Evolutionary conservation across 2,113 vertebrate genomes (phyloP).

Genomic region (Grammomys dolichurus): DNA sequence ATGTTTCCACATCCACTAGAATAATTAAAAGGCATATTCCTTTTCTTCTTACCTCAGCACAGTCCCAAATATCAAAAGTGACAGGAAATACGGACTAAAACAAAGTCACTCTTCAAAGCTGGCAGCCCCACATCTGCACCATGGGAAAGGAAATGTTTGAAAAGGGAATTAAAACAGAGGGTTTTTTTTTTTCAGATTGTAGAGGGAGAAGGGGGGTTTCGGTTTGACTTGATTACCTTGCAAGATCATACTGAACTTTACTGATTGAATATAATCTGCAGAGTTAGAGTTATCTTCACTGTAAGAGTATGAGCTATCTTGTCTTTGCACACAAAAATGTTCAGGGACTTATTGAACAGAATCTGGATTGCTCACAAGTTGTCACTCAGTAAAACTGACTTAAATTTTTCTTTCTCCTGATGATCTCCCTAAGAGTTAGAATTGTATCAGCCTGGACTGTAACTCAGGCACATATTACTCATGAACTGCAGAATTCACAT

Average conservation of each 20-base stretch:
- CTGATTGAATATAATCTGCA: neutral
- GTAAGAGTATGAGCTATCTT: neutral
- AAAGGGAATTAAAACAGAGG: constrained; percentile 72
- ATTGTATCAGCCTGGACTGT: neutral
- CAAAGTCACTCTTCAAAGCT: constrained; percentile 78
- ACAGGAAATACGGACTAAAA: constrained; percentile 76
- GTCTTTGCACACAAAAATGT: neutral
- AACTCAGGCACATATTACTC: constrained; percentile 27
- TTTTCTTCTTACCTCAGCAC: constrained; percentile 17
- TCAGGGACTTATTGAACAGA: neutral
- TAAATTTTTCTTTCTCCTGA: neutral
- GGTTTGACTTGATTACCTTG: constrained; percentile 15
- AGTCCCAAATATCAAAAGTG: constrained; percentile 54
- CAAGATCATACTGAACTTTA: neutral
- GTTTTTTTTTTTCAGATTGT: neutral
- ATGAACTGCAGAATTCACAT: constrained; percentile 13
- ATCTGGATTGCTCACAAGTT: neutral
- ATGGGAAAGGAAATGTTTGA: constrained; percentile 79
- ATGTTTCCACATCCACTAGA: neutral
- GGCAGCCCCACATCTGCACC: constrained; percentile 56
- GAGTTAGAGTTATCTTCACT: neutral
- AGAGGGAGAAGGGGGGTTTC: constrained; percentile 61
- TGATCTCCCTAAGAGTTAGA: neutral
- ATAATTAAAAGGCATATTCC: neutral
- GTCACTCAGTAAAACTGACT: neutral